These are phyloP conservation scores for Cerastis rubricosa DNA, from an alignment of 2,888 invertebrate species.

Conservation along the genomic window DNA sequence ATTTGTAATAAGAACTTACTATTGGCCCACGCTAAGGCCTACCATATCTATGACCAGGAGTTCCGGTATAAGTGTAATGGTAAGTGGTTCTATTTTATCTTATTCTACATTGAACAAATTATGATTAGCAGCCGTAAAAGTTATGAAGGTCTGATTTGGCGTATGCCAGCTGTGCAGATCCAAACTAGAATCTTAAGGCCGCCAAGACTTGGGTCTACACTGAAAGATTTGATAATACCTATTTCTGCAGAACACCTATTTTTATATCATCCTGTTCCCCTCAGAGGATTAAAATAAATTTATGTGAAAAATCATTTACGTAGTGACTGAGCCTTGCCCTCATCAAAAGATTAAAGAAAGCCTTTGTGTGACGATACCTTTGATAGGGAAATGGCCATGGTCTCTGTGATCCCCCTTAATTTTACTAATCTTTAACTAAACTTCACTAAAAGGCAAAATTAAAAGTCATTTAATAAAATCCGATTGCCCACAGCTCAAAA, in stretches of 20 bases:
- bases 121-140: too few relatives aligned
- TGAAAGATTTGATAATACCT: not conserved
- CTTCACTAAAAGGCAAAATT: not conserved
- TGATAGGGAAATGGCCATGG: not conserved
- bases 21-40: slow-evolving; percentile 68
- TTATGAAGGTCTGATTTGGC: not conserved
- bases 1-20: slow-evolving; percentile 53
- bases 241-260: not conserved
- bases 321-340: not conserved
- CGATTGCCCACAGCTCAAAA: too few relatives aligned
- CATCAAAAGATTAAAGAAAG: too few relatives aligned
- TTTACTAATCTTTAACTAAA: not conserved
- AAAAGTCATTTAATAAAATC: too few relatives aligned
- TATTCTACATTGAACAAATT: too few relatives aligned
- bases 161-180: not conserved
- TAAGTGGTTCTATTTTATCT: slow-evolving; percentile 33
- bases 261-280: too few relatives aligned
- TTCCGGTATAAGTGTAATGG: slow-evolving; percentile 63
- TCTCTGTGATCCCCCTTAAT: not conserved
- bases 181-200: not conserved
- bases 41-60: slow-evolving; percentile 65
- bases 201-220: not conserved
- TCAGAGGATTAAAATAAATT: not conserved
- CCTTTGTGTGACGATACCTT: not conserved
- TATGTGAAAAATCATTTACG: not conserved